Evolutionary conservation across 2,888 invertebrate genomes (phyloP), one percentile per base, ranked within the genome.

Genomic region (Stictocephala bisonia): DNA sequence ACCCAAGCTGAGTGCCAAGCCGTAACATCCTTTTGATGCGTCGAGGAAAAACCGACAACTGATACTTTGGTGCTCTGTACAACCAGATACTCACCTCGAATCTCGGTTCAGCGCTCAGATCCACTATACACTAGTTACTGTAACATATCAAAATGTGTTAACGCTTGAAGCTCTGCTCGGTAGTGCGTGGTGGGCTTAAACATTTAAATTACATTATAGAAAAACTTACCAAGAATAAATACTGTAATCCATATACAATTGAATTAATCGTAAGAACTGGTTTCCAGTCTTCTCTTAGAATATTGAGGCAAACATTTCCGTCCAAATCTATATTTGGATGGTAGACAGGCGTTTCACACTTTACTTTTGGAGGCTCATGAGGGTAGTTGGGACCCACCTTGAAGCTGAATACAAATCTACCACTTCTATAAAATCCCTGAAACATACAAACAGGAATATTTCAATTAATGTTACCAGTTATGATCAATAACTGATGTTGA

Each of bases 261-360:
- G 97, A 96, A 85, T 96, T 98, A 81, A 99, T 95, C 74, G 97
- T 98, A 80, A 99, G 89, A 76, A 98, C 98, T 74, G 98, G 98
- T 86, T 99, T 99, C 98, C 98, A 99, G 86, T 99, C 98, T 89
- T 98, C 97, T 82, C 97, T 90, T 81, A 98, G 88, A 83, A 99
- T 98, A 86, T 99, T 99, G 78, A 98, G 88, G 84, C 98, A 98
- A 27, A 99, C 97, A 86, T 98, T 98, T 79, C 98, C 98, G 83
- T 98, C 97, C 81, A 97, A 87, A 86, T 99, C 98, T 84, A 99
- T 99, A 84, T 99, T 99, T 13, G 98, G 98, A 86, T 99, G 98
- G 85, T 98, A 99, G 64, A 98, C 96, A 83, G 94, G 93, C 50
- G 97, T 97, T 86, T 96, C 96, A 86, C 98, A 98, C 86, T 98